Base-by-base conservation (phyloP, 2,113 vertebrate genomes). In the Chaetodon auriga region DNA sequence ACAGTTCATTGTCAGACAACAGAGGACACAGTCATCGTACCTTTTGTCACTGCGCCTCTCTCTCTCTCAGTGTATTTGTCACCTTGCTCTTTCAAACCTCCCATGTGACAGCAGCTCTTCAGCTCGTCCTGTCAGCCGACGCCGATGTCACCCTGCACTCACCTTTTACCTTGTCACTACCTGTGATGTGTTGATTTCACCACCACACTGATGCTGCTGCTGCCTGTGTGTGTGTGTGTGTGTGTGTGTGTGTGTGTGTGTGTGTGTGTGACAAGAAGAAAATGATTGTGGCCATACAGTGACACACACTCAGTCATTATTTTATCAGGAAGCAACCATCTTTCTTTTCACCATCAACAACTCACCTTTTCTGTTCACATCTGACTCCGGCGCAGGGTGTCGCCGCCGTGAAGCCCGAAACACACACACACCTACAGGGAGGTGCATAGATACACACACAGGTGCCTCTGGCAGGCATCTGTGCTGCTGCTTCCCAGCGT, bases 91-190 rank as follows among this genome's bases (percentile, higher is more conserved):
- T 54, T 5, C 58, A 75, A 41, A 45, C n/a, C 58, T 55, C 68
- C 25, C 53, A 10, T 49, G 79, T 72, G 81, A 85, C 83, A 23
- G 81, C 68, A 15, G 45, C 60, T 54, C 48, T 48, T 75, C 77
- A 74, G 30, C 84, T 68, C 4, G 18, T 83, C 75, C 80, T 77
- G 76, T 86, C 82, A 74, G 46, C 36, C 18, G 7, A 23, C 12
- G 1, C 66, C 18, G 73, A 75, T 71, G 75, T 82, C 78, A 78
- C 83, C 87, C 69, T 54, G 73, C 5, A 1, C 54, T 90, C 82
- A 90, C 82, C 84, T 87, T 23, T 80, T 84, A 86, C 82, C 71
- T 78, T 78, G 82, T 87, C 88, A 77, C 80, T n/a, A 7, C 75
- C 58, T 72, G 43, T 76, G 77, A 85, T 72, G 81, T 86, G 81